Evolutionary conservation across 2,797 vertebrate genomes (phyloP).

Genomic region (Microcaecilia unicolor): DNA sequence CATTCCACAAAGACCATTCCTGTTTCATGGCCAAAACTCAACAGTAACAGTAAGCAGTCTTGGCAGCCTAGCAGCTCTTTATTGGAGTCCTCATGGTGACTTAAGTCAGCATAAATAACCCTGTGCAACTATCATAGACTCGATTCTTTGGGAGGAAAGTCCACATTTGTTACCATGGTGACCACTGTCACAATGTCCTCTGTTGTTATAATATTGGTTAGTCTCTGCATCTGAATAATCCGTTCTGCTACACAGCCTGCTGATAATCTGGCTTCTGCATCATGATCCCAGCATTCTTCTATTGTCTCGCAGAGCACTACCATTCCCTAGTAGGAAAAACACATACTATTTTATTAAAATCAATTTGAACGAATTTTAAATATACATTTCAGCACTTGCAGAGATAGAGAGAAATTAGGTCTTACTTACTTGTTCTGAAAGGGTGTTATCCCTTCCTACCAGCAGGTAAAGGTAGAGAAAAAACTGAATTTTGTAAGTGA

Average conservation of each 20-base stretch:
- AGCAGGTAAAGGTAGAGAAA: too few relatives aligned
- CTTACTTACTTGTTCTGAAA: too few relatives aligned
- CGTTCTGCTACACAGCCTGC: slow-evolving; percentile 94
- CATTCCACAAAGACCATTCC: slow-evolving; percentile 29
- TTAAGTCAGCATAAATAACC: slow-evolving; percentile 31
- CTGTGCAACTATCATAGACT: slow-evolving; percentile 82
- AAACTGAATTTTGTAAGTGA: too few relatives aligned
- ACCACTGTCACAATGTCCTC: slow-evolving; percentile 95
- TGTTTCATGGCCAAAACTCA: slow-evolving; percentile 12
- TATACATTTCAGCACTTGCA: too few relatives aligned
- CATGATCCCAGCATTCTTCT: slow-evolving; percentile 98
- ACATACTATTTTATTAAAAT: too few relatives aligned
- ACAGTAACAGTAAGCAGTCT: slow-evolving; percentile 21
- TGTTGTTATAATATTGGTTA: slow-evolving; percentile 79
- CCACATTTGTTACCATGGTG: slow-evolving; percentile 97
- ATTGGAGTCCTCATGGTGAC: slow-evolving; percentile 47
- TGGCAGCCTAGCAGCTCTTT: slow-evolving; percentile 55
- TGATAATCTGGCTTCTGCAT: slow-evolving; percentile 88
- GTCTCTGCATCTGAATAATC: slow-evolving; percentile 90
- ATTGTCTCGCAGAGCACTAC: slow-evolving; percentile 91
- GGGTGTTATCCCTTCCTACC: too few relatives aligned
- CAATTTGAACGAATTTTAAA: too few relatives aligned
- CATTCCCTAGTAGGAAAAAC: slow-evolving; percentile 66
- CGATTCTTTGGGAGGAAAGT: slow-evolving; percentile 97
- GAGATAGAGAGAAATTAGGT: too few relatives aligned